A percentile compares a stretch with the other conserved stretches of the same genome.
Conservation (phyloP, 2,888 invertebrate genomes). For the Meteorus cinctellus region DNA sequence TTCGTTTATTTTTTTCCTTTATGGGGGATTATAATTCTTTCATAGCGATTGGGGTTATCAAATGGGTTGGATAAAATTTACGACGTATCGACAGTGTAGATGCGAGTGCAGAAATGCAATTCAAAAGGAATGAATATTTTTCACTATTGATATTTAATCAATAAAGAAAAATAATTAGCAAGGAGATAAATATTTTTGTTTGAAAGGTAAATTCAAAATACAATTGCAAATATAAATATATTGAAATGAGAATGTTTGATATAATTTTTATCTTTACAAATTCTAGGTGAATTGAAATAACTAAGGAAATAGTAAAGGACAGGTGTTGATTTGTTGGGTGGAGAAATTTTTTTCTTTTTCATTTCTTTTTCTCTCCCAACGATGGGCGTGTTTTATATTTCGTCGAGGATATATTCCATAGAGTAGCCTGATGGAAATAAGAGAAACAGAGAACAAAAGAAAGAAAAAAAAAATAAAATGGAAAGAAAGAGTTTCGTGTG, state of each 20-base stretch:
- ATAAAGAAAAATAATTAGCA: too few relatives aligned
- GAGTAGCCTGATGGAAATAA: not conserved
- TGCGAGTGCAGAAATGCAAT: too few relatives aligned
- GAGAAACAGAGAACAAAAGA: not conserved
- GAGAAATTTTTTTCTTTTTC: conserved; percentile 26
- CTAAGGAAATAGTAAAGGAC: conserved; percentile 50
- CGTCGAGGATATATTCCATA: conserved; percentile 43
- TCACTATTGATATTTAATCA: too few relatives aligned
- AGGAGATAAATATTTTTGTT: too few relatives aligned
- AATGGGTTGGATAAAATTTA: too few relatives aligned
- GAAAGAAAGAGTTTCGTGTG: conserved; percentile 5
- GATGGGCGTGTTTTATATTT: conserved; percentile 52
- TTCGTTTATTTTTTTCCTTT: conserved; percentile 4
- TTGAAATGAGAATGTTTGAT: too few relatives aligned
- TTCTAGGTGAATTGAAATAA: not conserved
- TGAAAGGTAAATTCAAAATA: too few relatives aligned
- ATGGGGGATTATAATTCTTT: too few relatives aligned
- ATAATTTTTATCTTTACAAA: not conserved
- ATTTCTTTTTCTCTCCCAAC: conserved; percentile 32
- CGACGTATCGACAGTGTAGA: too few relatives aligned
- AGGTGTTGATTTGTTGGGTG: conserved; percentile 58
- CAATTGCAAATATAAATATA: too few relatives aligned
- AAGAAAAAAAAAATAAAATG: not conserved
- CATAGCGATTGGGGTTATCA: too few relatives aligned
- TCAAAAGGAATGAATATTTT: too few relatives aligned